phyloP scores from a whole-genome alignment of 1,140 invertebrate species.

The Coelopa frigida region DNA sequence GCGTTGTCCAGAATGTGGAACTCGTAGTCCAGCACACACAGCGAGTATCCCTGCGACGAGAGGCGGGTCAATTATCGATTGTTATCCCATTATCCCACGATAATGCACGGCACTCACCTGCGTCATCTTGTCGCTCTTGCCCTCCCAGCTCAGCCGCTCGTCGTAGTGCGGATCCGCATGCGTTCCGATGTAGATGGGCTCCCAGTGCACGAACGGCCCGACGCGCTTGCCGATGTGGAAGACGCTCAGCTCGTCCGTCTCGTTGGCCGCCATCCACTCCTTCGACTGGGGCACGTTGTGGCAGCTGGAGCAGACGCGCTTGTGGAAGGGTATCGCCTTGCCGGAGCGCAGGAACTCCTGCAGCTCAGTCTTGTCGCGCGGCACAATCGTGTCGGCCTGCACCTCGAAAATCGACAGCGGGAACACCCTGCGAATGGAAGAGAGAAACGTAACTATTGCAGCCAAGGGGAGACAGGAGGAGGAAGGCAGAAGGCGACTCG shows the following conservation, averaged over 20 bases:
- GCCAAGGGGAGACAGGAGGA: background rate
- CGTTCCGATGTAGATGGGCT: conserved; percentile 83
- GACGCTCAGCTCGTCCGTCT: conserved; percentile 63
- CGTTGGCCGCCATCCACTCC: conserved; percentile 68
- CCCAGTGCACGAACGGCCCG: conserved; percentile 77
- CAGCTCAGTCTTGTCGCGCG: conserved; percentile 66
- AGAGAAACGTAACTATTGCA: background rate
- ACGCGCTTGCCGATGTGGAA: conserved; percentile 75
- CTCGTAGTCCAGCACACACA: conserved; percentile 82
- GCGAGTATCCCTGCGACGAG: conserved; percentile 67
- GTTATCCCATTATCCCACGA: background rate
- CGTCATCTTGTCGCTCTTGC: conserved; percentile 89
- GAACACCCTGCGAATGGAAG: conserved; percentile 28
- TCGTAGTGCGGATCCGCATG: conserved; percentile 83
- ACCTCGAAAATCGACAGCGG: conserved; percentile 43
- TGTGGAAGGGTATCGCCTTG: conserved; percentile 83
- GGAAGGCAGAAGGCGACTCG: too few species aligned
- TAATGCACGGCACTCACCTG: conserved; percentile 55
- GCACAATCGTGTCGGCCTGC: conserved; percentile 48
- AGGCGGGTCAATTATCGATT: conserved; percentile 16
- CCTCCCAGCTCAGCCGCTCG: conserved; percentile 80
- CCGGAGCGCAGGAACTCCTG: conserved; percentile 66
- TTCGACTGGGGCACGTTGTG: conserved; percentile 80
- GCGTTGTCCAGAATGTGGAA: conserved; percentile 86
- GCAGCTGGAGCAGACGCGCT: conserved; percentile 79